phyloP scores from a whole-genome alignment of 2,113 vertebrate genomes.

The Mesoclemmys tuberculata region DNA sequence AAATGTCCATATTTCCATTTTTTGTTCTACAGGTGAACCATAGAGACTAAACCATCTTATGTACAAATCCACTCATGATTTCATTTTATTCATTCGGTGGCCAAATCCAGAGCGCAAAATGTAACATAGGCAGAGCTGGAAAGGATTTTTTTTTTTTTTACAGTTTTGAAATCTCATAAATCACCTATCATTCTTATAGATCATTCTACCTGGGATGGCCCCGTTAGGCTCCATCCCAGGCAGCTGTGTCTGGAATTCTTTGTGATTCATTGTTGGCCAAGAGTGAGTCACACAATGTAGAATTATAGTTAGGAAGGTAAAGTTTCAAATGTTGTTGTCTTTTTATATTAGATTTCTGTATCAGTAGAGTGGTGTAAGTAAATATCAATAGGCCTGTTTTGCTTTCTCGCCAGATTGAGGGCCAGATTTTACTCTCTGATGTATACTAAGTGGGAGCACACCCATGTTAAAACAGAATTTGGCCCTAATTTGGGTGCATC shows the following conservation, averaged over 20 bases:
- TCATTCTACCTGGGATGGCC: slow-evolving; percentile 38
- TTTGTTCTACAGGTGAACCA: slow-evolving; percentile 46
- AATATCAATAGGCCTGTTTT: neutral
- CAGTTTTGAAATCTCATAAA: slow-evolving; percentile 56
- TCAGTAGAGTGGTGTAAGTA: neutral
- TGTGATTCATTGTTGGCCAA: slow-evolving; percentile 50
- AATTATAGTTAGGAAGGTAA: slow-evolving; percentile 31
- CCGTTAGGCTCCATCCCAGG: slow-evolving; percentile 27
- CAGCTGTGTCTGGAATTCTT: slow-evolving; percentile 50
- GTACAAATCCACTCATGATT: slow-evolving; percentile 45
- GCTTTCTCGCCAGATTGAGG: slow-evolving; percentile 13
- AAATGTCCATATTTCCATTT: slow-evolving; percentile 43
- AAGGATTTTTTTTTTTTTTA: slow-evolving; percentile 25
- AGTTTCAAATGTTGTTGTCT: slow-evolving; percentile 45
- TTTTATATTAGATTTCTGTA: neutral
- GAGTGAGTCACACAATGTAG: slow-evolving; percentile 23
- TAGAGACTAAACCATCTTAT: slow-evolving; percentile 34
- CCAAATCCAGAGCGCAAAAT: slow-evolving; percentile 58
- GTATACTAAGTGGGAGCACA: slow-evolving; percentile 22
- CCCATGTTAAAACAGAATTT: no score
- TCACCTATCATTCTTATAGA: slow-evolving; percentile 52
- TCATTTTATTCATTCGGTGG: slow-evolving; percentile 34
- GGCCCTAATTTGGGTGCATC: neutral
- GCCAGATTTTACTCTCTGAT: neutral
- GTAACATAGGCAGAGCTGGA: slow-evolving; percentile 52